These are phyloP conservation scores for Coenobita brevimanus DNA, from an alignment of 1,140 invertebrate genomes.

Conservation along the genomic window DNA sequence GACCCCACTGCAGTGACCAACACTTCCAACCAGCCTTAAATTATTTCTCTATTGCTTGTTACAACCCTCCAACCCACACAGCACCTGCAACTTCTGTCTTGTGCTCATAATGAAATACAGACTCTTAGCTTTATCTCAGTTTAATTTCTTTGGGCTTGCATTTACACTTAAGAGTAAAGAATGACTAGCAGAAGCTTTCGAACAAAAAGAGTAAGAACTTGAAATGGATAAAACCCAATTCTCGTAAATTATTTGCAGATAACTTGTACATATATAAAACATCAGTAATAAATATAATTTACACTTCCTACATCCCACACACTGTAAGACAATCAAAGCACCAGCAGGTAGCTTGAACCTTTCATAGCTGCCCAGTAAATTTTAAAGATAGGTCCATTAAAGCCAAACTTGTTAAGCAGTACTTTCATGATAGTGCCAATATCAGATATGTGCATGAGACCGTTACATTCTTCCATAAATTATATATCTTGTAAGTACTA, in stretches of 20 bases:
- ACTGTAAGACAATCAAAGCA: conserved; percentile 55
- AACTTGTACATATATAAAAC: conserved; percentile 40
- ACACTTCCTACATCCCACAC: conserved; percentile 36
- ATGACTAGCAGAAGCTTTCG: conserved; percentile 64
- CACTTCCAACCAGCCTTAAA: conserved; percentile 20
- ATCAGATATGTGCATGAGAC: conserved; percentile 16
- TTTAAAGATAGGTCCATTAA: conserved; percentile 10
- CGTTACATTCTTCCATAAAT: conserved; percentile 11
- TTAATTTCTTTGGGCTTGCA: conserved; percentile 55
- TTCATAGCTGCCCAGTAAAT: conserved; percentile 53
- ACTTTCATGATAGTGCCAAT: conserved; percentile 20
- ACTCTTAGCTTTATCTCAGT: background rate
- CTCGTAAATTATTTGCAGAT: conserved; percentile 36
- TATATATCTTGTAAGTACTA: conserved; percentile 46
- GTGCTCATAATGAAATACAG: conserved; percentile 37
- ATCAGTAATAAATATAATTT: conserved; percentile 43
- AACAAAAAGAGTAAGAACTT: conserved; percentile 39
- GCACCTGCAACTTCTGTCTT: conserved; percentile 34
- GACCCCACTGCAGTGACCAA: background rate
- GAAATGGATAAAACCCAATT: conserved; percentile 47
- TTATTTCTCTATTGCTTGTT: conserved; percentile 23
- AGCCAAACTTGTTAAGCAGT: conserved; percentile 14
- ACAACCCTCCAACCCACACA: conserved; percentile 33
- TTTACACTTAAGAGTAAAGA: conserved; percentile 62
- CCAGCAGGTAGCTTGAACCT: conserved; percentile 56